Evolutionary conservation across 2,888 invertebrate genomes (phyloP).

Genomic region (Pristionchus fissidentatus): DNA sequence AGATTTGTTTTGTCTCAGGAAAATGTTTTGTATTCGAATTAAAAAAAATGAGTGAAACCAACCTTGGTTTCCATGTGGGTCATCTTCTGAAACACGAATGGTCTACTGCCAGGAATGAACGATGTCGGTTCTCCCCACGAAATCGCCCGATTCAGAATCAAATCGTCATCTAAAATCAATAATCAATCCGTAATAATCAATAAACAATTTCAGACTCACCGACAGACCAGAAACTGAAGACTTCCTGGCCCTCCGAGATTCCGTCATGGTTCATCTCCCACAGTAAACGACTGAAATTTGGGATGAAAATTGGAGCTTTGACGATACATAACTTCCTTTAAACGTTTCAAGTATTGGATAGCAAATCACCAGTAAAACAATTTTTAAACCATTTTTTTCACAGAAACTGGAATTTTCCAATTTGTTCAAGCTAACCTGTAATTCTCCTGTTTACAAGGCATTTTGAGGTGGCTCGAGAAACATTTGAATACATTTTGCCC

Average conservation of each 20-base stretch:
- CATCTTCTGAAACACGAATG: slow-evolving; percentile 53
- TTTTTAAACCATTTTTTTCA: background rate
- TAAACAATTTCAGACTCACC: slow-evolving; percentile 8
- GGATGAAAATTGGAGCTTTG: too few species aligned
- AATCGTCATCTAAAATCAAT: slow-evolving; percentile 57
- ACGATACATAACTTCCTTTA: too few species aligned
- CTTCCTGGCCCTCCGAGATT: slow-evolving; percentile 28
- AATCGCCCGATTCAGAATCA: slow-evolving; percentile 57
- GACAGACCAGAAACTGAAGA: slow-evolving; percentile 42
- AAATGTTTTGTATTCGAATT: too few species aligned
- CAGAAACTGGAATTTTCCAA: background rate
- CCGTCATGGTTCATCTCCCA: slow-evolving; percentile 40
- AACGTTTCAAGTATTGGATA: too few species aligned
- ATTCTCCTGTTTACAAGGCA: slow-evolving; percentile 52
- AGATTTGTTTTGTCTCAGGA: too few species aligned
- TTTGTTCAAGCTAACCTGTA: slow-evolving; percentile 46
- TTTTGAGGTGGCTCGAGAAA: slow-evolving; percentile 50
- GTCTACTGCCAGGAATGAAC: slow-evolving; percentile 56
- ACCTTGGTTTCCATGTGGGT: slow-evolving; percentile 64
- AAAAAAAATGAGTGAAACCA: background rate
- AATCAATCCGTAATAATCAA: background rate
- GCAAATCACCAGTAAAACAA: too few species aligned
- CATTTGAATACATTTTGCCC: slow-evolving; percentile 51
- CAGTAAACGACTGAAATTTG: slow-evolving; percentile 29
- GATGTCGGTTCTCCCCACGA: slow-evolving; percentile 62